Evolutionary conservation across 2,888 invertebrate species (phyloP).

Genomic region (Lycophotia porphyrea): DNA sequence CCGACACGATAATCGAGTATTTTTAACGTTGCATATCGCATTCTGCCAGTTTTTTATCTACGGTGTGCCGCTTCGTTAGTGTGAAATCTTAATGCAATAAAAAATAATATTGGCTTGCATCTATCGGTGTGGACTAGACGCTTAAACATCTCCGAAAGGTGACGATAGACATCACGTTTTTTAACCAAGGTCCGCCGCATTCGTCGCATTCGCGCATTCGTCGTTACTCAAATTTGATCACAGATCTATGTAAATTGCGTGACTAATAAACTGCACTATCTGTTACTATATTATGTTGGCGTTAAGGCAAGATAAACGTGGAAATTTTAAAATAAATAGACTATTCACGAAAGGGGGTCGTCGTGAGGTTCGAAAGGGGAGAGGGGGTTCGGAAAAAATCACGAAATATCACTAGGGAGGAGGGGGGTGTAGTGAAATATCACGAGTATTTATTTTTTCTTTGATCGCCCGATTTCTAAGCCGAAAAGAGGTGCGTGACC

Average conservation of each 20-base stretch:
- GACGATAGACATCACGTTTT: constrained; percentile 58
- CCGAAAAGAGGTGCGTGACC: no score
- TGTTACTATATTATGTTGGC: constrained; percentile 61
- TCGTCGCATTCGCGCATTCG: constrained; percentile 50
- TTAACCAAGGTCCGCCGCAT: constrained; percentile 64
- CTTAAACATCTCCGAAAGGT: constrained; percentile 61
- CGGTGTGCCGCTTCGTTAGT: constrained; percentile 70
- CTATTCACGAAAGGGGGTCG: constrained; percentile 5
- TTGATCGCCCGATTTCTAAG: no score
- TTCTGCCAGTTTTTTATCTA: constrained; percentile 78
- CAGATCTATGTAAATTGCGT: constrained; percentile 71
- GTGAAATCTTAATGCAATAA: constrained; percentile 69
- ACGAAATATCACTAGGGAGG: no score
- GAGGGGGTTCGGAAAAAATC: no score
- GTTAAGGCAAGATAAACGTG: constrained; percentile 32
- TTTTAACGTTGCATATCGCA: constrained; percentile 83
- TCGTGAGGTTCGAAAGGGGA: no score
- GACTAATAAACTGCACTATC: constrained; percentile 66
- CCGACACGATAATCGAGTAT: constrained; percentile 81
- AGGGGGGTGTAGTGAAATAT: no score
- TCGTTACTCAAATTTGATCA: constrained; percentile 65
- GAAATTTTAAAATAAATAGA: constrained; percentile 22
- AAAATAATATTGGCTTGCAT: constrained; percentile 63
- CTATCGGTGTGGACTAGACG: constrained; percentile 62
- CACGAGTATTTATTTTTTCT: no score